Evolutionary conservation across 2,113 vertebrate genomes (phyloP).

Genomic region (Phodopus roborovskii): DNA sequence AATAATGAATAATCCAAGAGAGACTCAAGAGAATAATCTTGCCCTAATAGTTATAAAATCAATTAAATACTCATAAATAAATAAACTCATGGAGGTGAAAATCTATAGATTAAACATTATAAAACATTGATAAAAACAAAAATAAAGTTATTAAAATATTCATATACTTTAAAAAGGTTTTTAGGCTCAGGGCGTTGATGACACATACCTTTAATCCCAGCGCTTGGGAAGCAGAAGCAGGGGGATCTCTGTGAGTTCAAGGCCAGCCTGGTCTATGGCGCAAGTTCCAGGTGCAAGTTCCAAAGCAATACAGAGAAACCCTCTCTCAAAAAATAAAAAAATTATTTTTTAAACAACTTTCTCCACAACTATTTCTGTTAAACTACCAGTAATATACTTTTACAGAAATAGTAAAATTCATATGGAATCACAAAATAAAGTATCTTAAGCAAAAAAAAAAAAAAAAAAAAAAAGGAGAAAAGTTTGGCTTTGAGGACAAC

Average conservation of each 20-base stretch:
- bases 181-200: too few species aligned
- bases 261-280: too few species aligned
- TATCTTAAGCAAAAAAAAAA: background rate
- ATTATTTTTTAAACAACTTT: too few species aligned
- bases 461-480: background rate
- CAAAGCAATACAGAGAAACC: too few species aligned
- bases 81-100: background rate
- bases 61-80: background rate
- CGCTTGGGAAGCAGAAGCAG: too few species aligned
- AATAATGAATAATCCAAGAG: background rate
- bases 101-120: background rate
- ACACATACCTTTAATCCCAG: too few species aligned
- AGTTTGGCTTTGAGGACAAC: background rate
- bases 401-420: background rate
- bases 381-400: background rate
- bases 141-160: background rate
- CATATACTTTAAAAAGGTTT: background rate
- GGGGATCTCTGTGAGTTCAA: too few species aligned
- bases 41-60: background rate
- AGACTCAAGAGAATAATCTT: background rate
- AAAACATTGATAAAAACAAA: background rate
- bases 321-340: too few species aligned
- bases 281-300: too few species aligned
- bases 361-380: background rate
- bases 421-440: background rate